These are phyloP conservation scores for Enteromius viviparus DNA, from an alignment of 2,797 vertebrate species.

Conservation along the genomic window DNA sequence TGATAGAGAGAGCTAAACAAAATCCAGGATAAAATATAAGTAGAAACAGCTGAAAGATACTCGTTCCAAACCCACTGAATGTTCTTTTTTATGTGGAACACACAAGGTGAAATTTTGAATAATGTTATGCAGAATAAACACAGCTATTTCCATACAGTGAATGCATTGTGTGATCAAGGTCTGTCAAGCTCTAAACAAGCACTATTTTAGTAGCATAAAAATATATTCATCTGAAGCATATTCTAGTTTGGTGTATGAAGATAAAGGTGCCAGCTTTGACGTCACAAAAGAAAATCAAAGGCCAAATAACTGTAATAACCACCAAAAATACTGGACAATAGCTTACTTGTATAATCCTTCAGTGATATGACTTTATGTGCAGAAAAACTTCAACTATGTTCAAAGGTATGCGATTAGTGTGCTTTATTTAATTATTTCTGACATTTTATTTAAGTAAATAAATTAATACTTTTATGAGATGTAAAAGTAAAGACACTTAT, in stretches of 20 bases:
- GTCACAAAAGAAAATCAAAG: not conserved
- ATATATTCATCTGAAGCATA: not conserved
- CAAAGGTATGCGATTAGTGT: not conserved
- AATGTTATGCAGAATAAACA: not conserved
- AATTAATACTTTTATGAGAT: not conserved
- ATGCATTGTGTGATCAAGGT: not conserved
- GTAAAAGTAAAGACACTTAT: not conserved
- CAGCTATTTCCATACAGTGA: conserved; percentile 6
- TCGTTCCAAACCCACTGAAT: not conserved
- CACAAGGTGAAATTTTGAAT: conserved; percentile 1
- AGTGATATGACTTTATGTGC: too few relatives aligned
- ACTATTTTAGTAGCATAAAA: not conserved
- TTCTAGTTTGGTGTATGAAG: not conserved
- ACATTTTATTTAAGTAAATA: not conserved
- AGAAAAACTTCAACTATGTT: not conserved
- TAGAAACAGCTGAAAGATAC: not conserved
- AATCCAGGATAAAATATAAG: not conserved
- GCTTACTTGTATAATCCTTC: not conserved
- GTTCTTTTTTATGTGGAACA: not conserved
- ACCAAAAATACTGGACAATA: not conserved
- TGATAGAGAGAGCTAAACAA: not conserved
- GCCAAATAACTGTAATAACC: not conserved
- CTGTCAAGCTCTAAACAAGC: not conserved
- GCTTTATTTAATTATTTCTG: not conserved
- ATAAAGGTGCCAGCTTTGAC: not conserved